Base-by-base conservation (phyloP, 2,888 invertebrate species). In the Hermodice carunculata region DNA sequence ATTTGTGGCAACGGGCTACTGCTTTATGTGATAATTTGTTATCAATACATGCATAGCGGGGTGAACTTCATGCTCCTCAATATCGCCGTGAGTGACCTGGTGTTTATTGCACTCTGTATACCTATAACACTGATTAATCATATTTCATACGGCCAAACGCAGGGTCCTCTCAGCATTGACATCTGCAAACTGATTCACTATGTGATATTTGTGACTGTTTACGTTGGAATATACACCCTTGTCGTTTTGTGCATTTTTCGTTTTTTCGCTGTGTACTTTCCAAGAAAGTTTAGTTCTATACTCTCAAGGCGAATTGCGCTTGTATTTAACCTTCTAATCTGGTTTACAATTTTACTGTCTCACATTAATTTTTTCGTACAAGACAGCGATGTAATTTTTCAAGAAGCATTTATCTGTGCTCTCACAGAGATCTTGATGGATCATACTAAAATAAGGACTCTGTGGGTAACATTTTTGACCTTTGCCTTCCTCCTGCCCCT, bases 401-500 rank as follows among this genome's bases (percentile, higher is more conserved):
- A 71, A 51, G 69, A 69, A 51, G 61, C 71, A 11, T 69, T 71
- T 42, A 71, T 71, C 46, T 71, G 71, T 43, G 29, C 59, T 8
- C 68, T 69, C 49, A 58, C 59, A 11, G 62, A 65, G 49, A 19
- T 44, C 19, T 22, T 53, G 37, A 26, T 66, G 34, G 69, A 64
- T 26, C 29, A 63, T 22, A 60, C 58, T 3, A 66, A 66, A 46
- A 43, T 69, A 40, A 46, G 66, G 17, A 71, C 71, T 2, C 59
- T 71, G 28, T 69, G 72, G 73, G 56, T 72, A 24, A 73, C 71
- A 17, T 73, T 73, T 51, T 49, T 73, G 37, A 61, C 69, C 2
- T 73, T 69, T 42, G 73, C 73, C 6, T 73, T 73, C 52, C 52
- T 72, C 5, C 40, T 73, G 17, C 73, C 73, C 22, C 64, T 70